Conservation (phyloP, 2,797 vertebrate species). For the Sarcoramphus papa region DNA sequence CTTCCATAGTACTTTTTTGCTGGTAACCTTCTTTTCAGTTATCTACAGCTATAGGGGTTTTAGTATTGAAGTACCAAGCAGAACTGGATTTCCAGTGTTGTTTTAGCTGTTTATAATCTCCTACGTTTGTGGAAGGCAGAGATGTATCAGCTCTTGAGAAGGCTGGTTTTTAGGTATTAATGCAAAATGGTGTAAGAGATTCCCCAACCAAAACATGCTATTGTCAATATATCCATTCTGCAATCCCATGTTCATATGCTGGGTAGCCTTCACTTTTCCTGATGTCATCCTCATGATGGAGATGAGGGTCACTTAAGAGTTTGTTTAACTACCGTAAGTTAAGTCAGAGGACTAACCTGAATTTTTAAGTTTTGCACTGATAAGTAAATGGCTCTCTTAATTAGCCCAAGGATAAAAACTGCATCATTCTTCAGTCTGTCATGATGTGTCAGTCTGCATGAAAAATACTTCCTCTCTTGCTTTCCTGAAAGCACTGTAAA, state of each 20-base stretch:
- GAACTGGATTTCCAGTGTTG: not conserved
- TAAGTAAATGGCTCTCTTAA: not conserved
- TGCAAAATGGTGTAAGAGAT: accelerated
- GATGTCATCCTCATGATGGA: not conserved
- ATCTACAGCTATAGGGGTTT: not conserved
- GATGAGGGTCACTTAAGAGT: not conserved
- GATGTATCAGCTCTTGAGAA: not conserved
- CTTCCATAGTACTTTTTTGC: not conserved
- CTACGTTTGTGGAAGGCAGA: not conserved
- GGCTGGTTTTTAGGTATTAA: not conserved
- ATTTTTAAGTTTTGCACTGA: not conserved
- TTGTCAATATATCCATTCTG: not conserved
- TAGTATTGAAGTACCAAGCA: not conserved
- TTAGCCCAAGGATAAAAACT: not conserved
- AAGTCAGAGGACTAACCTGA: not conserved
- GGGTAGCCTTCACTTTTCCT: not conserved
- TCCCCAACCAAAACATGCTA: not conserved
- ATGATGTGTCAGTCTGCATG: not conserved
- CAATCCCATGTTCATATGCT: not conserved
- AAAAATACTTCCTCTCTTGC: not conserved
- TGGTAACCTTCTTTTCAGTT: not conserved
- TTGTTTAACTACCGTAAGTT: not conserved
- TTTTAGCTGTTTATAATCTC: not conserved
- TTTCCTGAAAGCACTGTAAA: not conserved
- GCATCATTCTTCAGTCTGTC: not conserved